Evolutionary conservation across 2,797 vertebrate species (phyloP), one percentile per base, ranked within the genome.

Genomic region (Clarias platycephalus): DNA sequence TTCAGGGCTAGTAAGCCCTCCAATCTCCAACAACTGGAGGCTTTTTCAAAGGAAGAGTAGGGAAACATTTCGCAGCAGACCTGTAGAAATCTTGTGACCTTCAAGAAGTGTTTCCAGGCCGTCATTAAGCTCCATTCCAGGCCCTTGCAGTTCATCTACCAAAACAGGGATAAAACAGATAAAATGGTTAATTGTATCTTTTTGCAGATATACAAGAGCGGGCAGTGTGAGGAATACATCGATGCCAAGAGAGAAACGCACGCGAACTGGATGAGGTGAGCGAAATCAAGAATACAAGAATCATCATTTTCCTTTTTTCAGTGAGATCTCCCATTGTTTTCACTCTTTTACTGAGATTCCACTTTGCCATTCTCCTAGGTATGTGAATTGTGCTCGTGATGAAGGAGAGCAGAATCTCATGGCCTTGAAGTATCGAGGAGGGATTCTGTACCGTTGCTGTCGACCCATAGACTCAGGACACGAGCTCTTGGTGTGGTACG

Each of bases 241-340:
- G 53, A 76, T 58, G 74, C 55, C 55, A 58, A 76, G 28, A 57
- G 53, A 57, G 55, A 58, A 22, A 58, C 89, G 4, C 76, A 71
- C 57, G 91, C 91, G 80, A 94, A 93, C 83, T 94, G 92, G 93
- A 94, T 94, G 93, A 93, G 93, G 15, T 40, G 63, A 72, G 18
- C 13, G 18, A 57, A 16, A 75, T 15, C 5, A 37, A 4, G 93
- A 34, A n/a, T 12, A 49, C 44, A 12, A 55, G 13, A 28, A 49
- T 18, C 15, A 66, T 72, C 9, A 49, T 40, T 68, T 3, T 34
- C 44, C 44, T 44, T 49, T 63, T 3, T 1, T 37, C 20, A 57
- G 26, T 37, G 37, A 20, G 24, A 5, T 82, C 44, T 34, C 4
- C 24, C 1, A 49, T 49, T 49, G 44, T 37, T 37, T 37, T 37